Percentiles rank a stretch among this genome's conserved stretches.
Conservation (phyloP, 2,113 vertebrate genomes). For the Cyanoderma ruficeps region DNA sequence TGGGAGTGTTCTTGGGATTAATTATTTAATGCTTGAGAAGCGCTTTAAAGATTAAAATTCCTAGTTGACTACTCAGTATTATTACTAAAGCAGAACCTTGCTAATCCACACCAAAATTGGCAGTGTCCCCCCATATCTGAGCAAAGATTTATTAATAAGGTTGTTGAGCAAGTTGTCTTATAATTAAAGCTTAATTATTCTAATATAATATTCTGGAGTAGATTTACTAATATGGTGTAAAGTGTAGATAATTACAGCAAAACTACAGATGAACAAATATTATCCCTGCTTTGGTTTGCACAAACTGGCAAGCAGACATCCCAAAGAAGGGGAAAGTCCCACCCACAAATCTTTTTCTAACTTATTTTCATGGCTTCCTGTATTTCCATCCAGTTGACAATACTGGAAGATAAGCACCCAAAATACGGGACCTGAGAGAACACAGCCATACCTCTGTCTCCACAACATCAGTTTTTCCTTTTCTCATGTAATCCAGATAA, state of each 20-base stretch:
- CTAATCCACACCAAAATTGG: constrained; percentile 42
- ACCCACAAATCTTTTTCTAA: not conserved
- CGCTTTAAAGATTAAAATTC: constrained; percentile 46
- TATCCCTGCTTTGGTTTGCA: not conserved
- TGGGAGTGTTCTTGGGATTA: not conserved
- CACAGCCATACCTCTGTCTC: rapidly evolving
- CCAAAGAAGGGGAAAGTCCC: not conserved
- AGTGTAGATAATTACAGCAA: constrained; percentile 27
- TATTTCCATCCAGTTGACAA: not conserved
- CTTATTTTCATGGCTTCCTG: not conserved
- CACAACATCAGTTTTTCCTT: not conserved
- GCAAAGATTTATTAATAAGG: constrained; percentile 11
- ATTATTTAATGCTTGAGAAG: constrained; percentile 44
- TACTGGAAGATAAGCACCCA: not conserved
- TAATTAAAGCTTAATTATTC: constrained; percentile 27
- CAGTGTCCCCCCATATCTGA: not conserved
- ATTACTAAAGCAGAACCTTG: constrained; percentile 29
- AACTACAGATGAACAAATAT: constrained; percentile 6
- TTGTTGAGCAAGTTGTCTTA: not conserved
- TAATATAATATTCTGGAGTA: not conserved
- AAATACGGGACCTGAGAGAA: not conserved
- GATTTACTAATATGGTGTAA: constrained; percentile 23
- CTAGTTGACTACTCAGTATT: not conserved
- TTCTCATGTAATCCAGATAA: not conserved
- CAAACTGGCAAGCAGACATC: not conserved